phyloP scores from a whole-genome alignment of 2,888 invertebrate species.

The Metacarcinus magister region DNA sequence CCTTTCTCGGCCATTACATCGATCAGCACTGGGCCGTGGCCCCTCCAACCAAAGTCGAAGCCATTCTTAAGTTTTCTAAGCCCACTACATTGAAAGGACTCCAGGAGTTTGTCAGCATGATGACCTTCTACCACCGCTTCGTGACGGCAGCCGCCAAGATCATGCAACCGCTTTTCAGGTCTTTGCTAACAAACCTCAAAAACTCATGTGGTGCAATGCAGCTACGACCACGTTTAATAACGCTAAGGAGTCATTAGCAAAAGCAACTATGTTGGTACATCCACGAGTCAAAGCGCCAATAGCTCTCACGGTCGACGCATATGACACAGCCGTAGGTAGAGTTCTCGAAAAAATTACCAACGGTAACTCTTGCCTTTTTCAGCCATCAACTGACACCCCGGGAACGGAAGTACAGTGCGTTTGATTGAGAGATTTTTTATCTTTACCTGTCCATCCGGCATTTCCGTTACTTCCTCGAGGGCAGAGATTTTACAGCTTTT shows the following conservation, averaged over 20 bases:
- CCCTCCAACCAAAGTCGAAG: neutral
- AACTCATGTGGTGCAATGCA: neutral
- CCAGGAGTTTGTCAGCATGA: no score
- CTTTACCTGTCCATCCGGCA: neutral
- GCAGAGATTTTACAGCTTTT: no score
- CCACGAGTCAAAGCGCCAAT: neutral
- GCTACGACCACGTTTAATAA: neutral
- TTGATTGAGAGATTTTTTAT: neutral
- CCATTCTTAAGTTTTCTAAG: neutral
- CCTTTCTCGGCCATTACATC: conserved; percentile 23
- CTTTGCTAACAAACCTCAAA: neutral
- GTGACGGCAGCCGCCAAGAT: neutral
- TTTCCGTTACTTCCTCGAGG: no score
- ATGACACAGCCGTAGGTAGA: neutral
- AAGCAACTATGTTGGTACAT: neutral
- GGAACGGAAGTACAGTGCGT: neutral
- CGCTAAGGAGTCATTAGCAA: neutral
- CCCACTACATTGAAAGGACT: neutral
- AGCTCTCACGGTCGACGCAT: conserved; percentile 37
- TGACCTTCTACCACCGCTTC: no score
- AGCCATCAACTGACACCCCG: neutral
- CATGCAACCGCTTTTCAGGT: neutral
- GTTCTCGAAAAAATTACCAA: neutral
- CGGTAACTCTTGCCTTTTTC: neutral
- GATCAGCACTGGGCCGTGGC: neutral